phyloP scores from a whole-genome alignment of 2,888 invertebrate genomes.

The Caenorhabditis sp. region DNA sequence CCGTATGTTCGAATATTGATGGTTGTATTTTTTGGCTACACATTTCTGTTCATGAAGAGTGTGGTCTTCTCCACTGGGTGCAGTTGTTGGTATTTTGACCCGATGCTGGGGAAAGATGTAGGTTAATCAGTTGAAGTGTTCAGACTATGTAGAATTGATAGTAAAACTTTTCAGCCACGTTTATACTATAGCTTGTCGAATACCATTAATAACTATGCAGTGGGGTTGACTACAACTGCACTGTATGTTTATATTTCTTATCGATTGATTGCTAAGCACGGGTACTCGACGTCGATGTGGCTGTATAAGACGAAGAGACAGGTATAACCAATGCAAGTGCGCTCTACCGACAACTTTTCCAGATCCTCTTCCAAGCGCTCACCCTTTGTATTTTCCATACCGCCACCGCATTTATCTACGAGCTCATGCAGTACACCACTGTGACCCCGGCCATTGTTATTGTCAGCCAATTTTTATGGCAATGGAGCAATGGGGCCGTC shows the following conservation, averaged over 20 bases:
- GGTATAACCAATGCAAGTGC: background rate
- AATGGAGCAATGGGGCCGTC: slow-evolving; percentile 8
- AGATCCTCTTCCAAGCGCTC: slow-evolving; percentile 55
- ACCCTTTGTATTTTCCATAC: slow-evolving; percentile 61
- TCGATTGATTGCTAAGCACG: no score
- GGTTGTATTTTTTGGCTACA: slow-evolving; percentile 8
- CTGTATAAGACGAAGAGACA: no score
- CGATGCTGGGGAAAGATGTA: slow-evolving; percentile 21
- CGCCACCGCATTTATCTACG: slow-evolving; percentile 58
- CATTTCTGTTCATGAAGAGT: background rate
- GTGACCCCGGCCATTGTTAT: slow-evolving; percentile 44
- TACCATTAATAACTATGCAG: background rate
- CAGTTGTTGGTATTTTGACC: slow-evolving; percentile 37
- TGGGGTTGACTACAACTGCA: no score
- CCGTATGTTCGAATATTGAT: background rate
- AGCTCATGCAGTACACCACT: slow-evolving; percentile 63
- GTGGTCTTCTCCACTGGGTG: background rate
- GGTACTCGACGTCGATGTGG: no score
- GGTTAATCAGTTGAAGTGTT: background rate
- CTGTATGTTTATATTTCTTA: background rate
- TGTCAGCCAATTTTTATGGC: slow-evolving; percentile 48
- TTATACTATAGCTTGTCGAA: background rate
- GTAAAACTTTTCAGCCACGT: background rate
- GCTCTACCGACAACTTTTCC: background rate
- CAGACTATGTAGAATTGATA: background rate